Conservation (phyloP, 2,888 invertebrate genomes). For the Ypsolopha scabrella region DNA sequence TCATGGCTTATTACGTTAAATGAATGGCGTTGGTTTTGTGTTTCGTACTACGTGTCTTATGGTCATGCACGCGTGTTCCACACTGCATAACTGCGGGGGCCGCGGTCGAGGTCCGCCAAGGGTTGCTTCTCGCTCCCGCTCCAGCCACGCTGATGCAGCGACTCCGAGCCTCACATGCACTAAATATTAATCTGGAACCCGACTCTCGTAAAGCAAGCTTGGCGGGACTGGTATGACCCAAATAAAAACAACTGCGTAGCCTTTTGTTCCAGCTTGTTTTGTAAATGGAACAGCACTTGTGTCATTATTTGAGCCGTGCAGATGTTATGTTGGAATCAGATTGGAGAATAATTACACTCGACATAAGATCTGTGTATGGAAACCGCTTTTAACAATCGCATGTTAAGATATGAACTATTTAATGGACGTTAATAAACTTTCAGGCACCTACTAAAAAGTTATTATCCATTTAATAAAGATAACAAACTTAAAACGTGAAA, state of each 20-base stretch:
- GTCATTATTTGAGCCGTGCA: neutral
- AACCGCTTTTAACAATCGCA: no score
- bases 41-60: constrained; percentile 29
- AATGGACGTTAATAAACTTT: no score
- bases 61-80: constrained; percentile 23
- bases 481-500: no score
- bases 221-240: constrained; percentile 35
- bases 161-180: constrained; percentile 18
- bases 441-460: no score
- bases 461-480: no score
- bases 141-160: constrained; percentile 4
- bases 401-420: no score
- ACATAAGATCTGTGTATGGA: no score
- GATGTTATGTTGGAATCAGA: constrained; percentile 16
- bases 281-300: constrained; percentile 24
- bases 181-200: constrained; percentile 45
- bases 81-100: no score
- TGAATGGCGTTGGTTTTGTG: constrained; percentile 46
- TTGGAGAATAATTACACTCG: no score
- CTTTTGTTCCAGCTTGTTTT: constrained; percentile 43
- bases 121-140: neutral
- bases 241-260: constrained; percentile 40
- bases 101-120: neutral
- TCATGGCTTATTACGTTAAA: constrained; percentile 60
- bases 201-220: constrained; percentile 29